Conservation (phyloP, 2,113 vertebrate species). For the Seriola rivoliana region DNA sequence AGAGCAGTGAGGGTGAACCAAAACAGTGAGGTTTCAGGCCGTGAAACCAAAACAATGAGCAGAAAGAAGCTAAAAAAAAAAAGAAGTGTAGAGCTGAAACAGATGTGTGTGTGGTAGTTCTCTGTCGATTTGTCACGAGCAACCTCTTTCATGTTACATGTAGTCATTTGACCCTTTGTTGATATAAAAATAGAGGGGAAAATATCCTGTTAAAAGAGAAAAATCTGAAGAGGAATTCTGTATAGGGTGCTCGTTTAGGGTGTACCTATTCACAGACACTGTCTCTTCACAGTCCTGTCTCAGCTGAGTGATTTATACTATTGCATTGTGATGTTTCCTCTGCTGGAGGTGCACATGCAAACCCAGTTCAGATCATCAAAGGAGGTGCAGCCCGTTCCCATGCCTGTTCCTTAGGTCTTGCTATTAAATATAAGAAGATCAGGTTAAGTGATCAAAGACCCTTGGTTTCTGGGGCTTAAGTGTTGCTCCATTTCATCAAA, state of each 20-base stretch:
- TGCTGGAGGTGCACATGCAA: slow-evolving; percentile 51
- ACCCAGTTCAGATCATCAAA: slow-evolving; percentile 67
- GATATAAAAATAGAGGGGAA: too few species aligned
- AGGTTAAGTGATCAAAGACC: slow-evolving; percentile 81
- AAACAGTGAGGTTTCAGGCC: too few species aligned
- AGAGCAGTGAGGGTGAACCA: too few species aligned
- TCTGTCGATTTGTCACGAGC: too few species aligned
- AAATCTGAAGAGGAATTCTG: neutral
- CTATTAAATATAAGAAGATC: slow-evolving; percentile 79
- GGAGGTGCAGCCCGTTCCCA: slow-evolving; percentile 61
- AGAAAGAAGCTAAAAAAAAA: too few species aligned
- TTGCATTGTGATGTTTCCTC: slow-evolving; percentile 40
- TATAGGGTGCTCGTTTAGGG: neutral
- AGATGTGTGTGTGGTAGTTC: too few species aligned
- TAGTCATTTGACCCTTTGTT: too few species aligned
- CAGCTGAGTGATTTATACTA: slow-evolving; percentile 40
- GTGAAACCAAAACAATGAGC: too few species aligned
- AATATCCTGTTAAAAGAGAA: too few species aligned
- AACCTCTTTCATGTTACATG: too few species aligned
- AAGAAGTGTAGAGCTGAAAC: too few species aligned
- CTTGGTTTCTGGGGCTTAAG: slow-evolving; percentile 66
- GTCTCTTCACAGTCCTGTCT: slow-evolving; percentile 8
- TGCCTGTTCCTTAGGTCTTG: slow-evolving; percentile 61
- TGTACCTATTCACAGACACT: neutral
- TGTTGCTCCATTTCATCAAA: slow-evolving; percentile 80